A percentile compares a stretch with the other conserved stretches of the same genome.
Conservation (phyloP, 2,797 vertebrate species). For the Anisognathus igniventris region DNA sequence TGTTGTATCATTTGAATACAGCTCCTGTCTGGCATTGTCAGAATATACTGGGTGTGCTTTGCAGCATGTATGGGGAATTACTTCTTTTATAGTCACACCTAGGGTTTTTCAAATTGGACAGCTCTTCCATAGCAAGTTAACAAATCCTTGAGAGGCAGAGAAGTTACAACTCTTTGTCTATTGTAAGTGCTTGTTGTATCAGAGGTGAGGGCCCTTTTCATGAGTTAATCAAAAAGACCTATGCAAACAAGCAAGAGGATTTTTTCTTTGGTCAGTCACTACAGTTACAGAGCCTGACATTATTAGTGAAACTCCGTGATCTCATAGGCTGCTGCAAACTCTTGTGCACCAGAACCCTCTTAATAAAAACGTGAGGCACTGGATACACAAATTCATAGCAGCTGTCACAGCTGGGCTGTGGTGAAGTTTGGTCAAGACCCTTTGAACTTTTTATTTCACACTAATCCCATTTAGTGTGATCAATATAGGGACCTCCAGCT, state of each 20-base stretch:
- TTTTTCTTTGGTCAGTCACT: conserved; percentile 31
- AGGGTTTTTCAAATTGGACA: background rate
- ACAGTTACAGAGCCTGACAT: conserved; percentile 53
- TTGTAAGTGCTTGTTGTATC: background rate
- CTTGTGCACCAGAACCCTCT: background rate
- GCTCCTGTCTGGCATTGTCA: background rate
- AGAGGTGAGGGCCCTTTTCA: conserved; percentile 31
- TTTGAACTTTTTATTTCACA: conserved; percentile 71
- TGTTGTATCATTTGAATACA: background rate
- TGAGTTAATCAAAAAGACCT: conserved; percentile 59
- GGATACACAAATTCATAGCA: conserved; percentile 53
- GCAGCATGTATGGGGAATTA: background rate
- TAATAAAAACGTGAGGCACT: conserved; percentile 34
- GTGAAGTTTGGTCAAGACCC: conserved; percentile 64
- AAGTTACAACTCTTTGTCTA: background rate
- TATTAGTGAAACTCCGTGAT: conserved; percentile 54
- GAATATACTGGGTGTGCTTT: background rate
- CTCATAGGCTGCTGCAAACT: background rate
- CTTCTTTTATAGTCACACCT: background rate
- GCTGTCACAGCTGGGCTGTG: conserved; percentile 60
- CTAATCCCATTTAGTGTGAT: conserved; percentile 70
- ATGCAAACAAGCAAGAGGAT: conserved; percentile 49
- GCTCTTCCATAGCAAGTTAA: background rate
- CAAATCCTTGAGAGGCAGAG: background rate
- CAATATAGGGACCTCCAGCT: conserved; percentile 64